Base-by-base conservation (phyloP, 2,113 vertebrate species). In the Eurypyga helias region DNA sequence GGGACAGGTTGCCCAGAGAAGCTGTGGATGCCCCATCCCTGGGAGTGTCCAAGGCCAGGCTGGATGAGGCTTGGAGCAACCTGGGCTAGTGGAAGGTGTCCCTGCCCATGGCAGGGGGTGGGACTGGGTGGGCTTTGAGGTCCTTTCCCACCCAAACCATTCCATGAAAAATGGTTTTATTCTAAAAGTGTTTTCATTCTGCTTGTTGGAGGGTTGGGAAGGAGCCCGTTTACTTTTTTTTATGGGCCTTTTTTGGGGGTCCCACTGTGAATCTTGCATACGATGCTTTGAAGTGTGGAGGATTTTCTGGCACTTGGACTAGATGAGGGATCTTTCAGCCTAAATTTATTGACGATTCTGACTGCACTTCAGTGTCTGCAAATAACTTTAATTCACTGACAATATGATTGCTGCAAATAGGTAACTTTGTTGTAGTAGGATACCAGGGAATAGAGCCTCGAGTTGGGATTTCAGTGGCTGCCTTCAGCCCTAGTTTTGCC, bases 211-310 rank as follows among this genome's bases (percentile, higher is more conserved):
- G 33, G 15, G 6, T 24, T 69, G 64, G 81, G 36, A 29, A 48
- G 45, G 9, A 19, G 24, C 55, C 38, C 15, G 58, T 79, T 7
- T 11, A 1, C 18, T 77, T 61, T 36, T 33, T 33, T 29, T 13
- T 13, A 6, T 23, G 45, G 65, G 16, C 45, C 6, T 28, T 6
- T 38, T 73, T 25, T 55, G 76, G 71, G 45, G 38, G 31, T 34
- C 20, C n/a, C 11, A 0, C 38, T 49, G 28, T 12, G n/a, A 7
- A 4, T 18, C 45, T 14, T 18, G 31, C 3, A 29, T 14, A 3
- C 10, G 41, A 8, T 23, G 45, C 4, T 7, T 12, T 36, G 8
- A 26, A 20, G 36, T 26, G 25, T 26, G 29, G 43, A 71, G 46
- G 62, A 31, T 75, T 72, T 90, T 21, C 26, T 48, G 20, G 46